Conservation (phyloP, 2,113 vertebrate genomes). For the Lagopus leucura region DNA sequence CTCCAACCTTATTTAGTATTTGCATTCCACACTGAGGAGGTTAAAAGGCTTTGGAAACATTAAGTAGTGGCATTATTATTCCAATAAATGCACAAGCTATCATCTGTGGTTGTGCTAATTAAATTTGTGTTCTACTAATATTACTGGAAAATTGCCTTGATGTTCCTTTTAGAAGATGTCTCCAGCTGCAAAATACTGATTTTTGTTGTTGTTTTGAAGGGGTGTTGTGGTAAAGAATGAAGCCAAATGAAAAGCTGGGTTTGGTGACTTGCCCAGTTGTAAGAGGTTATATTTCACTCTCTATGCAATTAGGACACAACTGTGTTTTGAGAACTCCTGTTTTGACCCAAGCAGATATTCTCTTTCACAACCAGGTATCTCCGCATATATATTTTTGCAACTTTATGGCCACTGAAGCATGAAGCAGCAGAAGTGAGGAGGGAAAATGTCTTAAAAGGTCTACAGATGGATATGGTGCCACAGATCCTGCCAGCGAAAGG, state of each 20-base stretch:
- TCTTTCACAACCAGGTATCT: background rate
- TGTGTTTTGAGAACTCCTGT: background rate
- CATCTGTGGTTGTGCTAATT: conserved; percentile 23
- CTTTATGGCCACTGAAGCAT: background rate
- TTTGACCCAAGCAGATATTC: conserved; percentile 26
- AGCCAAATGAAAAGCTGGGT: conserved; percentile 34
- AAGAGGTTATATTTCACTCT: conserved; percentile 61
- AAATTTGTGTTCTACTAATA: conserved; percentile 32
- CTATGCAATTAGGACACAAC: conserved; percentile 55
- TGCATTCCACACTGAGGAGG: conserved; percentile 48
- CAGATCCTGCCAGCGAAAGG: background rate
- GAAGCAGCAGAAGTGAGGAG: background rate
- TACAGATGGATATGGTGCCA: background rate
- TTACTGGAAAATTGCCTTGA: conserved; percentile 40
- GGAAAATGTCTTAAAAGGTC: background rate
- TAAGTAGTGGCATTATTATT: conserved; percentile 33
- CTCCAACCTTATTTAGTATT: conserved; percentile 45
- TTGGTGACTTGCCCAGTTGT: conserved; percentile 31
- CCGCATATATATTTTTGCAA: background rate
- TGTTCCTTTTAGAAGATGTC: background rate
- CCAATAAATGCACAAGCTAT: conserved; percentile 25
- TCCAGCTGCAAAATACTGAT: conserved; percentile 34
- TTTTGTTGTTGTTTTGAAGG: conserved; percentile 41
- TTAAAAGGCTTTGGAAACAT: conserved; percentile 52
- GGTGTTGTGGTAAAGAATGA: background rate